Conservation (phyloP, 2,797 vertebrate genomes). For the Scarus forsteni region DNA sequence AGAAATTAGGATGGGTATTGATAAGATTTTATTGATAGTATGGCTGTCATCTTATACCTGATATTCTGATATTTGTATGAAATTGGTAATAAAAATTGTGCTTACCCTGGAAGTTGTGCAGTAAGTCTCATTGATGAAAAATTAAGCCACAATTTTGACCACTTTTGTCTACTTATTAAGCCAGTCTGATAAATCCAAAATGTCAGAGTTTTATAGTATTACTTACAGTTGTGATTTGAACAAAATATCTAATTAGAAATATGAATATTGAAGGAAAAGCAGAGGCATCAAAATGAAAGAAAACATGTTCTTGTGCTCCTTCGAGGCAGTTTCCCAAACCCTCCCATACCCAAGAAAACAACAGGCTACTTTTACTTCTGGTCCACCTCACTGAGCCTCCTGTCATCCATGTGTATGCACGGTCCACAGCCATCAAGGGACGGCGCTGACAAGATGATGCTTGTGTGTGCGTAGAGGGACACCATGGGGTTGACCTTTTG, state of each 20-base stretch:
- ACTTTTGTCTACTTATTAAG: too few species aligned
- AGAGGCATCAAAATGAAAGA: background rate
- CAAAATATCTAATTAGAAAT: too few species aligned
- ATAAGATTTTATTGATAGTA: too few species aligned
- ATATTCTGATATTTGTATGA: too few species aligned
- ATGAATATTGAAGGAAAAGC: background rate
- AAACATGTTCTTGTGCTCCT: conserved; percentile 12
- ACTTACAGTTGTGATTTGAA: background rate
- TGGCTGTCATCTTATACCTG: too few species aligned
- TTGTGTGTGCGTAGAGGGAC: conserved; percentile 25
- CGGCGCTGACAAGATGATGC: conserved; percentile 46
- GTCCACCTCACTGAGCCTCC: conserved; percentile 44
- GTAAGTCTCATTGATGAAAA: too few species aligned
- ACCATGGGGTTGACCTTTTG: conserved; percentile 7
- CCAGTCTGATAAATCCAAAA: too few species aligned
- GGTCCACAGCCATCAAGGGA: conserved; percentile 48
- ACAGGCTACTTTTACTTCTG: conserved; percentile 50
- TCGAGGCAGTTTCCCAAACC: background rate
- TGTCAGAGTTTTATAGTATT: background rate
- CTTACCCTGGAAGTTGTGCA: too few species aligned
- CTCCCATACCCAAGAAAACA: conserved; percentile 19
- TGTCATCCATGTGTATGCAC: conserved; percentile 39
- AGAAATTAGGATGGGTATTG: too few species aligned
- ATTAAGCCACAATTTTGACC: too few species aligned
- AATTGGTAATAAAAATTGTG: too few species aligned